Percentiles rank a stretch among this genome's conserved stretches.
These are phyloP conservation scores for Leptocoma aspasia DNA, from an alignment of 2,113 vertebrate species.

Conservation along the genomic window DNA sequence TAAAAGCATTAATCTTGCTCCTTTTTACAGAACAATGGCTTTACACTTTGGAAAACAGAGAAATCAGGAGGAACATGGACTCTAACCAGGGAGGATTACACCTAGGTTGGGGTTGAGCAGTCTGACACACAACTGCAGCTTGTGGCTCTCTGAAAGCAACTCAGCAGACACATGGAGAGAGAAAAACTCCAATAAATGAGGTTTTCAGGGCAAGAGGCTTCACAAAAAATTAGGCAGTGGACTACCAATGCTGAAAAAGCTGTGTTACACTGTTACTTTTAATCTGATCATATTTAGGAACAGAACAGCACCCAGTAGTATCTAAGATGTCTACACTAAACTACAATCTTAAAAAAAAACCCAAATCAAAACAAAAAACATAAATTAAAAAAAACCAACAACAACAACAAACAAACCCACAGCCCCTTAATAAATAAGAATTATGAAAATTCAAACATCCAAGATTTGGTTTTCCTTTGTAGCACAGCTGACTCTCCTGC, in stretches of 20 bases:
- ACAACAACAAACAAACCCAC: background rate
- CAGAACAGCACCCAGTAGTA: background rate
- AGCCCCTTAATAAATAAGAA: background rate
- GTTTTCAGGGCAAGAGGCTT: background rate
- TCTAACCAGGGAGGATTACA: background rate
- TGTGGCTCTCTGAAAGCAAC: background rate
- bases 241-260: background rate
- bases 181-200: background rate
- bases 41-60: background rate
- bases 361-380: background rate
- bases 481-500: background rate
- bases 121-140: background rate
- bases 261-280: background rate
- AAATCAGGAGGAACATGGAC: background rate
- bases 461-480: background rate
- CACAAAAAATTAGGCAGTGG: background rate
- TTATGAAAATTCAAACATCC: background rate
- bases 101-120: background rate
- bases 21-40: background rate
- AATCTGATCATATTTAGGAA: background rate
- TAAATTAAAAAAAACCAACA: background rate
- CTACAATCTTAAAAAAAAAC: background rate
- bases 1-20: background rate
- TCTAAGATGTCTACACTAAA: rapidly evolving
- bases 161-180: background rate